phyloP scores from a whole-genome alignment of 1,140 invertebrate genomes.

The Leptonema lineaticorne region DNA sequence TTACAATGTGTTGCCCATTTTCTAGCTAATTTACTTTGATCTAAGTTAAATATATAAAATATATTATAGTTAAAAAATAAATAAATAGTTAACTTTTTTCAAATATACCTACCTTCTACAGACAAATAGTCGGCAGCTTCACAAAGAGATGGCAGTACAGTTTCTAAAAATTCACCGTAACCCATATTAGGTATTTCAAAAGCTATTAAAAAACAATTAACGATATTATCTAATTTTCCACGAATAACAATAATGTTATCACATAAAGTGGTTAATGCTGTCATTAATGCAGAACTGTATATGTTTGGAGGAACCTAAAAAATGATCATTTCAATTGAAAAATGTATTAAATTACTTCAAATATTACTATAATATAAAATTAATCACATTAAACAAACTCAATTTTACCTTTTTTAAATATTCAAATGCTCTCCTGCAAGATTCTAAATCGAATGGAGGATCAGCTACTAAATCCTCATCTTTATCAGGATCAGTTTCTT shows the following conservation, averaged over 20 bases:
- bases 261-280: conserved; percentile 73
- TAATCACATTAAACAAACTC: background rate
- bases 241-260: conserved; percentile 61
- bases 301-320: conserved; percentile 55
- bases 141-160: conserved; percentile 78
- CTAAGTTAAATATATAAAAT: conserved; percentile 43
- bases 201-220: conserved; percentile 83
- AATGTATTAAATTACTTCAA: background rate
- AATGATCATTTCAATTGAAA: background rate
- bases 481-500: conserved; percentile 80
- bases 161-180: conserved; percentile 75
- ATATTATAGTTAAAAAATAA: background rate
- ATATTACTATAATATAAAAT: background rate
- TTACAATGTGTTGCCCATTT: conserved; percentile 76
- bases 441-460: conserved; percentile 50
- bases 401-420: conserved; percentile 51
- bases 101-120: conserved; percentile 51
- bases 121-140: conserved; percentile 74
- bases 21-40: conserved; percentile 78
- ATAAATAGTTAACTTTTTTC: background rate
- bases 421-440: conserved; percentile 53
- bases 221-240: conserved; percentile 55
- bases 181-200: conserved; percentile 85
- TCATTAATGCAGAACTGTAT: conserved; percentile 69
- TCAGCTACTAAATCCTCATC: conserved; percentile 69